Percentiles rank a stretch among this genome's conserved stretches.
Evolutionary conservation across 2,888 invertebrate genomes (phyloP).

Genomic region (Netelia inedita): DNA sequence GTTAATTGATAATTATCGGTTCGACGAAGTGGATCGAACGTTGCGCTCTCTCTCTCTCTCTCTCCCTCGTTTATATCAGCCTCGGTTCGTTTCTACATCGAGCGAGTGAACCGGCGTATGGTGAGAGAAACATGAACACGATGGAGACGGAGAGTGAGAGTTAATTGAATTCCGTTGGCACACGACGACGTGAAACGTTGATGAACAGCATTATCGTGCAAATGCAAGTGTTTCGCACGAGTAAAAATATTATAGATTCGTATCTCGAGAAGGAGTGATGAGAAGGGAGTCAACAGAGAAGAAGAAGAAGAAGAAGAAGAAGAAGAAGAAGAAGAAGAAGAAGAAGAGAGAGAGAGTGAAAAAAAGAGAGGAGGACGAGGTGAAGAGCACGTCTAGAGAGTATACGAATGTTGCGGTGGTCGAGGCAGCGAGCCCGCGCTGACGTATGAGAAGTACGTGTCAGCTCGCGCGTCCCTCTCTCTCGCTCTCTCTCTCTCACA

Average conservation of each 20-base stretch:
- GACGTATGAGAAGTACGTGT: conserved; percentile 28
- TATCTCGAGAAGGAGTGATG: conserved; percentile 28
- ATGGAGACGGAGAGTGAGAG: conserved; percentile 1
- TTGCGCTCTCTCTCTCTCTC: conserved; percentile 19
- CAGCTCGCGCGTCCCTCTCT: conserved; percentile 10
- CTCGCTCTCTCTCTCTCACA: conserved; percentile 5
- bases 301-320: conserved; percentile 32
- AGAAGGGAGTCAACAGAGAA: conserved; percentile 21
- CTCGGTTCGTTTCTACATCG: too few species aligned
- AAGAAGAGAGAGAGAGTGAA: conserved; percentile 35
- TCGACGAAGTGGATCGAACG: conserved; percentile 44
- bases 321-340: conserved; percentile 31
- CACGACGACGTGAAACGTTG: conserved; percentile 56
- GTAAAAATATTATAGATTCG: conserved; percentile 44
- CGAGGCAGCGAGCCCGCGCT: conserved; percentile 31
- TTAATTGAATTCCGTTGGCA: conserved; percentile 63
- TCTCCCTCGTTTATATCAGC: too few species aligned
- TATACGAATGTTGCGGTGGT: conserved; percentile 46
- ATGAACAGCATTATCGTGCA: conserved; percentile 58
- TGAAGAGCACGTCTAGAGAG: conserved; percentile 1
- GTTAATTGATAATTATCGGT: conserved; percentile 57
- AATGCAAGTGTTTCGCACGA: conserved; percentile 48
- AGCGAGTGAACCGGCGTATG: too few species aligned
- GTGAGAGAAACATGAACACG: too few species aligned
- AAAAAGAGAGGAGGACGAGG: conserved; percentile 27